Base-by-base conservation (phyloP, 2,888 invertebrate species). In the Drosophila stalkeri region DNA sequence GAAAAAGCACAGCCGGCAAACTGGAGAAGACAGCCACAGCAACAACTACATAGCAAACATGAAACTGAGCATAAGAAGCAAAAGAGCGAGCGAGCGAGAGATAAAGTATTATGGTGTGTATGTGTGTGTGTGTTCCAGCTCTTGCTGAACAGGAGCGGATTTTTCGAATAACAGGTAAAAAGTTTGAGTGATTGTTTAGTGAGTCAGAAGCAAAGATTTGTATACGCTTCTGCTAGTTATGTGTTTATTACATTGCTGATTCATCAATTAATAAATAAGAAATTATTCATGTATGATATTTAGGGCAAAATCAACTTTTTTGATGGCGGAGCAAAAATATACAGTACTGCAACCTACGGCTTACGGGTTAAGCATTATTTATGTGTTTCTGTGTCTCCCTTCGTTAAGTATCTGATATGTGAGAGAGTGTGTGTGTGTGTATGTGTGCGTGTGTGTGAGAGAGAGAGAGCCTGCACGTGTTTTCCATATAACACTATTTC, bases 1-100 rank as follows among this genome's bases (percentile, higher is more conserved):
- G 39, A 51, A 66, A 66, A 64, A 75, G 41, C 67, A 52, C 54
- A 72, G 62, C 71, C 79, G 75, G 79, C 71, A 66, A 75, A 46
- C 37, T 51, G 51, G 6, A 44, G 33, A 64, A 64, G 64, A 51
- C 44, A 55, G 44, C 37, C 59, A 55, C 56, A 77, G 57, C 55
- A 77, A 31, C 31, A 49, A 63, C 47, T 78, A 70, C 7, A 63
- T 20, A 56, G 52, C 35, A 56, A 65, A 46, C 44, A 31, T 75
- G 59, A 44, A 64, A 60, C 31, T 56, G 68, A 62, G 56, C 64
- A 72, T 51, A 18, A 41, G n/a, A 39, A 54, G 33, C 59, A 23
- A 46, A 44, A 37, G 8, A 44, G 20, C 6, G 44, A 14, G 14
- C 14, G 23, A 23, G 27, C 44, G 44, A 14, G 47, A 62, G 59